Conservation (phyloP, 2,888 invertebrate species). For the Dryococelus australis region DNA sequence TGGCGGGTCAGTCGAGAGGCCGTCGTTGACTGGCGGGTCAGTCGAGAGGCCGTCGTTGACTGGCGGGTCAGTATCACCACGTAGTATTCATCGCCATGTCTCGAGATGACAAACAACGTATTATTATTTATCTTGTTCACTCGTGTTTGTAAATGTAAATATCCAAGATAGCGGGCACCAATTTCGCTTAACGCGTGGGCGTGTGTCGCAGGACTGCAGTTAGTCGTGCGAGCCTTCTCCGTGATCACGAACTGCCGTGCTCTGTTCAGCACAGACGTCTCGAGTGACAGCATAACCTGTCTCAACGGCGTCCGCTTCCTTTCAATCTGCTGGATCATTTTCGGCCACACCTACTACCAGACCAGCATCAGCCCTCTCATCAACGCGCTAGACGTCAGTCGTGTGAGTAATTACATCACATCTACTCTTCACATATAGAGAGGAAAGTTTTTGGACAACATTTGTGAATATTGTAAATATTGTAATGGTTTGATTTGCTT, state of each 20-base stretch:
- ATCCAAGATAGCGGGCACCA: too few relatives aligned
- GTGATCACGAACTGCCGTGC: constrained; percentile 56
- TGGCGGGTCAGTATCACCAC: too few relatives aligned
- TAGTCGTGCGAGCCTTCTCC: constrained; percentile 53
- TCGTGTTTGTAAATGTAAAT: too few relatives aligned
- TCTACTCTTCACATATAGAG: neutral
- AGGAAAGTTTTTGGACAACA: neutral
- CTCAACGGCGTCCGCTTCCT: constrained; percentile 59
- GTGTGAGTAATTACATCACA: constrained; percentile 35
- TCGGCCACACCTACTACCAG: constrained; percentile 54
- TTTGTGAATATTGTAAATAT: too few relatives aligned
- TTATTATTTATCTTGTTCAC: too few relatives aligned
- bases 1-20: too few relatives aligned
- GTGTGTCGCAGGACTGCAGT: neutral
- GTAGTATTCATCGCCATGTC: too few relatives aligned
- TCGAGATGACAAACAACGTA: too few relatives aligned
- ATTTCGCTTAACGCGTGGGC: too few relatives aligned
- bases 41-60: too few relatives aligned
- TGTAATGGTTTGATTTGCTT: too few relatives aligned
- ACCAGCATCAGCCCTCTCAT: constrained; percentile 35
- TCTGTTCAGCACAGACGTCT: constrained; percentile 49
- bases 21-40: too few relatives aligned
- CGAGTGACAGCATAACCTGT: constrained; percentile 51
- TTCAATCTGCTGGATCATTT: constrained; percentile 57
- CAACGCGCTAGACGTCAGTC: constrained; percentile 37